Percentiles rank a stretch among this genome's conserved stretches.
Conservation (phyloP, 2,113 vertebrate species). For the Dissostichus mawsoni region DNA sequence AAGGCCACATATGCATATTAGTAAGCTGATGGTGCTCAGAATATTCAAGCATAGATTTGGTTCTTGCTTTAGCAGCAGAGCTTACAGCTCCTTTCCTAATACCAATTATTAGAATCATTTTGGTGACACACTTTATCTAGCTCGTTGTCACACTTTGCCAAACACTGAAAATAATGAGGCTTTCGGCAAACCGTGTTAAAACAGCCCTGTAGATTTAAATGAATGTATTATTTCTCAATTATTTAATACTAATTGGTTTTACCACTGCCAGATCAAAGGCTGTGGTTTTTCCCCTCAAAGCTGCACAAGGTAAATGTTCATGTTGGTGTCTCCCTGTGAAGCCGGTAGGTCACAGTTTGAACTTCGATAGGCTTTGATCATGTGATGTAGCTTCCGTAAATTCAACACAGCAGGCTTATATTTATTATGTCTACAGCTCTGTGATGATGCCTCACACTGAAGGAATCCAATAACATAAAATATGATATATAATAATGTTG, state of each 20-base stretch:
- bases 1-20: background rate
- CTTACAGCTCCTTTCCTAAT: background rate
- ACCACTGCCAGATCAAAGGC: background rate
- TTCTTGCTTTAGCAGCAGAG: background rate
- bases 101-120: background rate
- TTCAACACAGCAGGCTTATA: background rate
- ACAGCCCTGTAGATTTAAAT: background rate
- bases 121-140: background rate
- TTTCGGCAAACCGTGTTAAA: background rate
- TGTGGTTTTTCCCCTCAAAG: constrained; percentile 1
- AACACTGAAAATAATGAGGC: background rate
- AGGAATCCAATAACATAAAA: background rate
- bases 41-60: background rate
- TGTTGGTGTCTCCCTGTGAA: background rate
- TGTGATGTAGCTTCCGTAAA: constrained; percentile 15
- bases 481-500: background rate
- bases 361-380: constrained; percentile 15
- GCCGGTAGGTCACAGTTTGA: constrained; percentile 1
- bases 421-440: background rate
- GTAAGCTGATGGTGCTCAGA: background rate
- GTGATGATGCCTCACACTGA: background rate
- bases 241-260: background rate
- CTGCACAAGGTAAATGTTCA: background rate
- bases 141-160: background rate
- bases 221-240: too few species aligned